Evolutionary conservation across 2,888 invertebrate genomes (phyloP), one percentile per base, ranked within the genome.

Genomic region (Andrena hattorfiana): DNA sequence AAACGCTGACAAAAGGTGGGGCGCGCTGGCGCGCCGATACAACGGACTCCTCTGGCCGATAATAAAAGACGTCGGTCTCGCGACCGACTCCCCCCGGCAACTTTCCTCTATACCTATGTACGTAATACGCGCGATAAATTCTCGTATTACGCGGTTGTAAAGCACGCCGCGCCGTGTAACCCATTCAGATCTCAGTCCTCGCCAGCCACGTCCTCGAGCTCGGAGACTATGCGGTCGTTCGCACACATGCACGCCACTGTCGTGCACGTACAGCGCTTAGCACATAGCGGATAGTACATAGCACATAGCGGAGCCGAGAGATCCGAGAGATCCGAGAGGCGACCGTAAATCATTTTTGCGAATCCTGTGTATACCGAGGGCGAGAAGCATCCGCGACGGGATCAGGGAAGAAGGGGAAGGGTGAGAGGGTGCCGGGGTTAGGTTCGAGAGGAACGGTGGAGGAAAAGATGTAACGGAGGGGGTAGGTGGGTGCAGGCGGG

Each of bases 271-370:
- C 8, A 42, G 7, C 42, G 16, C 42, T 1, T 16, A 1, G 16
- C 42, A 42, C 13, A 42, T 42, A 42, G 16, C 42, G 42, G 4
- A 0, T 16, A 42, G 42, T 16, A 42, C 42, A 42, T 42, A 5
- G 42, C 42, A 42, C 42, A 42, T 42, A 42, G 42, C 42, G 1
- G 4, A 13, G 42, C 42, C 42, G 42, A 42, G 42, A 42, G 13
- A 42, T 32, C 28, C 30, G 48, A 28, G 60, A 76, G 81, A 84
- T 85, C 56, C 71, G 77, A 80, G 77, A 80, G 86, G 70, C 76
- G 85, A 74, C 78, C 88, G 88, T 88, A 89, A 89, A 88, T 89
- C 88, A 89, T 89, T 87, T 87, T 89, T 84, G 83, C 85, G 88
- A 85, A 86, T 86, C 84, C 80, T 73, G 69, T 73, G 81, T 76